Base-by-base conservation (phyloP, 2,797 vertebrate genomes). In the Garrulus glandarius region DNA sequence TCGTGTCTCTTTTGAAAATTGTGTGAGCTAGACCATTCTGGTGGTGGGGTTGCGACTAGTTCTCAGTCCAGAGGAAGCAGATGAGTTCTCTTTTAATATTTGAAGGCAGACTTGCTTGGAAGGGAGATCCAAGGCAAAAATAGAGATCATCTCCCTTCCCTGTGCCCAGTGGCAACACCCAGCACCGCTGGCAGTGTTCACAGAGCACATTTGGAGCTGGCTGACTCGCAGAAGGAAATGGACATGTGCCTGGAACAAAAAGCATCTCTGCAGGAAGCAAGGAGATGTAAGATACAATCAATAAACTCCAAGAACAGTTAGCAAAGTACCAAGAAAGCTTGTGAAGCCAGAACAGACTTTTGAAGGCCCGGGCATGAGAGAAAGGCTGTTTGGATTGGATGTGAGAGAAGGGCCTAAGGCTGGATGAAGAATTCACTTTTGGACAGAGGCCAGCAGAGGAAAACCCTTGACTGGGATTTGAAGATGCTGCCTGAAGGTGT, bases 1-100 rank as follows among this genome's bases (percentile, higher is more conserved):
- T 26, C 9, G 5, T 21, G 3, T 44, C 11, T 61, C 27, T 26
- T 24, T 63, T 60, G n/a, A 30, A 80, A 85, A 39, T 10, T 7
- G 9, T 13, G 13, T 27, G 6, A 6, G 16, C 3, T 2, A 26
- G 52, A 53, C 10, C 3, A 0, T 59, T 47, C 12, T 75, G 30
- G 11, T 46, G n/a, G 5, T 29, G 20, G 74, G 7, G 7, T 6
- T 57, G 21, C 10, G 20, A 50, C 47, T 63, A 39, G 6, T 29
- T 87, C 13, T 87, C 15, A n/a, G 34, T 29, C 32, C 46, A 67
- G 61, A 78, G 64, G 29, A 17, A 57, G 39, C 11, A 60, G 50
- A 30, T 29, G 37, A 68, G 34, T 12, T 59, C 15, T 36, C 13
- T 59, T 63, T 39, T 15, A 11, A 10, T 43, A 9, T 60, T 78